Conservation (phyloP, 2,888 invertebrate species). For the Tipula vernalis region DNA sequence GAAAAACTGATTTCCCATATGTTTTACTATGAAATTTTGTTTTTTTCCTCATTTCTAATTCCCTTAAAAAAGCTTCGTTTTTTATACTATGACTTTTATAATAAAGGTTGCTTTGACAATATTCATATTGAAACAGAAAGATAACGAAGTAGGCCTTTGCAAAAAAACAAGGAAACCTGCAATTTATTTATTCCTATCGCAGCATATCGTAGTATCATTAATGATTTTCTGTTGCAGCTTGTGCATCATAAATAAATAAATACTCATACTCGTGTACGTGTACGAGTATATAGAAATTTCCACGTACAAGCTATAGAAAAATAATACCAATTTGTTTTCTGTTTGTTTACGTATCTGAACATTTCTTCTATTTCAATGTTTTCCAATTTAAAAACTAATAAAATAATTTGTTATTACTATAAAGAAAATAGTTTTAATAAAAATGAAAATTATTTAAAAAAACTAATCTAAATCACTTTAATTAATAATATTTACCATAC, state of each 20-base stretch:
- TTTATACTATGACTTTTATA: no score
- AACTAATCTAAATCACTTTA: background rate
- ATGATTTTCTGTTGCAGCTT: background rate
- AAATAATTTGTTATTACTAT: background rate
- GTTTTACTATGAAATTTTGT: no score
- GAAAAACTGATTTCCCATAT: no score
- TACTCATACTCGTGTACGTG: background rate
- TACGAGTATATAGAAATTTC: background rate
- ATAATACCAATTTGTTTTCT: background rate
- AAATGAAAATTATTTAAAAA: background rate
- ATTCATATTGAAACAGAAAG: no score
- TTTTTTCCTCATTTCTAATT: no score
- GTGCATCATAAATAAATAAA: background rate
- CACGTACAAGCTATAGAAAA: background rate
- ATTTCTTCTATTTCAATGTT: background rate
- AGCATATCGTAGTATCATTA: no score
- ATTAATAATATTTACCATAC: background rate
- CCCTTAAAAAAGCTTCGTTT: no score
- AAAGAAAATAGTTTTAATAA: background rate
- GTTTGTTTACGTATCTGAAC: background rate
- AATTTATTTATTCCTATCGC: no score
- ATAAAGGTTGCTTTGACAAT: no score
- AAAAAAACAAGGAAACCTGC: no score
- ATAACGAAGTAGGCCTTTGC: no score
- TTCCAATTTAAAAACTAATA: background rate